Percentiles rank a stretch among this genome's conserved stretches.
phyloP scores from a whole-genome alignment of 2,113 vertebrate species.

The Sylvietta virens region DNA sequence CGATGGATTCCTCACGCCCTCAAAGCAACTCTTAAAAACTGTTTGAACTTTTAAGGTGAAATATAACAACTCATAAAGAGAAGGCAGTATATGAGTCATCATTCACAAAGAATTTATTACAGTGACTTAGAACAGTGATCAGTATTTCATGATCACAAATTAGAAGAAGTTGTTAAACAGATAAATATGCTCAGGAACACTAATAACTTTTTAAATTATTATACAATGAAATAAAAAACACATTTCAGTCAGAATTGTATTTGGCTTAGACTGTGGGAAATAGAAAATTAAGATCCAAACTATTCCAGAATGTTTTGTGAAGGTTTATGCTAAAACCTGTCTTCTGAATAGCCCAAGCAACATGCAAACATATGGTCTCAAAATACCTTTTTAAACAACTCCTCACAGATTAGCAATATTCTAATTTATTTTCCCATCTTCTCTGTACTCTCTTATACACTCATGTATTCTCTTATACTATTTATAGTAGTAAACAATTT shows the following conservation, averaged over 20 bases:
- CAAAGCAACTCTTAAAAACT: not conserved
- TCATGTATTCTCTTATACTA: not conserved
- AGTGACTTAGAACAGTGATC: not conserved
- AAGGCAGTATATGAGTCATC: not conserved
- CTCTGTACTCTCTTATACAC: not conserved
- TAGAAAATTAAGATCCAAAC: not conserved
- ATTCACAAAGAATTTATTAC: not conserved
- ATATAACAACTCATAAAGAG: not conserved
- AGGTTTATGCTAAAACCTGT: not conserved
- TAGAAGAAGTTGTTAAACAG: not conserved
- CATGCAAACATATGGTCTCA: not conserved
- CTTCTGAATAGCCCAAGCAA: not conserved
- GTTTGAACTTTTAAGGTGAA: not conserved
- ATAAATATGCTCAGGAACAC: not conserved
- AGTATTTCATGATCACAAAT: not conserved
- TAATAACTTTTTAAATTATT: not conserved
- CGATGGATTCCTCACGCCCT: not conserved
- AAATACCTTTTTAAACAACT: not conserved
- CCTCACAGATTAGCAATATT: not conserved
- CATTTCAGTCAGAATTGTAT: not conserved
- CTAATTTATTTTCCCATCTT: not conserved
- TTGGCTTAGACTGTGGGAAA: not conserved
- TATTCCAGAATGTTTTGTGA: not conserved
- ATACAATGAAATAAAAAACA: not conserved
- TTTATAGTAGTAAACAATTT: not conserved